Evolutionary conservation across 1,140 invertebrate genomes (phyloP).

Genomic region (Streblospio benedicti): DNA sequence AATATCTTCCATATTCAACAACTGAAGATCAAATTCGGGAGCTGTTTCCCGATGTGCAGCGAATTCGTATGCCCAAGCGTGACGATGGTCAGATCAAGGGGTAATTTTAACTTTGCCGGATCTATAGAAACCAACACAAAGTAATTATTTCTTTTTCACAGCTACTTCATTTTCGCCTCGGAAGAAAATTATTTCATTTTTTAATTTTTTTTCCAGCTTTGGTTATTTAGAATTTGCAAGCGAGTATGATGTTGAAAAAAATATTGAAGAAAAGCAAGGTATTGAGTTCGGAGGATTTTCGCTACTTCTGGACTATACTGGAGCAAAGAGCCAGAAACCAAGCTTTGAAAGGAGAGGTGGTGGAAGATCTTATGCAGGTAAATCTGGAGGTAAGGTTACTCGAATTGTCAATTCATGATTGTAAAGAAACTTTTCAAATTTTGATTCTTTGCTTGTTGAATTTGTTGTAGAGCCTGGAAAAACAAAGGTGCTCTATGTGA

Average conservation of each 20-base stretch:
- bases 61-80: conserved; percentile 1
- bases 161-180: too few relatives aligned
- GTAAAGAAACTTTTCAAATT: too few relatives aligned
- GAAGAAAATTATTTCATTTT: too few relatives aligned
- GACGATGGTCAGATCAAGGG: conserved; percentile 7
- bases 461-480: conserved; percentile 22
- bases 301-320: conserved; percentile 1
- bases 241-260: background rate
- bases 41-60: background rate
- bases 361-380: background rate
- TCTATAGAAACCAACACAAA: too few relatives aligned
- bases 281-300: background rate
- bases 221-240: background rate
- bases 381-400: too few relatives aligned
- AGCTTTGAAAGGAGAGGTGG: background rate
- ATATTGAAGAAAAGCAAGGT: background rate
- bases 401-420: too few relatives aligned
- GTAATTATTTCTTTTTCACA: too few relatives aligned
- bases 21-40: conserved; percentile 1
- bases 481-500: conserved; percentile 28
- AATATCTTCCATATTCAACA: conserved; percentile 2
- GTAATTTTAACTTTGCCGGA: too few relatives aligned
- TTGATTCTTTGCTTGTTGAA: too few relatives aligned
- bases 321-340: background rate
- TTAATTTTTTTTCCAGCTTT: background rate